Base-by-base conservation (phyloP, 2,888 invertebrate genomes). In the Nebria brevicollis region DNA sequence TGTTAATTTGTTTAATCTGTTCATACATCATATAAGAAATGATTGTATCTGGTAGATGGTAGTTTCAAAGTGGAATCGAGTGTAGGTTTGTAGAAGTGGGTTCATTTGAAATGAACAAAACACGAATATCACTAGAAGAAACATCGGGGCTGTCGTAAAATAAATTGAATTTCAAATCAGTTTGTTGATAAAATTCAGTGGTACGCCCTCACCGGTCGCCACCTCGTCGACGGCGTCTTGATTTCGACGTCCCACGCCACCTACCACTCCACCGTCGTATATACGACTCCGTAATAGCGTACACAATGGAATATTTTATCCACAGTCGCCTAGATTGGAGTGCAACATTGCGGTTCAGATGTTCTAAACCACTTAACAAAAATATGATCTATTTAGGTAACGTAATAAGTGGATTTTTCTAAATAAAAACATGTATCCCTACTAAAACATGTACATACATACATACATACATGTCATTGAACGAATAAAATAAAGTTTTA, bases 351-450 rank as follows among this genome's bases (percentile, higher is more conserved):
- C 64, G 43, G 26, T 65, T 54, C 65, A 70, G 72, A 77, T 77
- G 72, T 77, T 77, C 70, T 77, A 41, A 72, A 72, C 77, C 54
- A 72, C 72, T 64, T 77, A 77, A 72, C 72, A 72, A 34, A 34
- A 34, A 34, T 34, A 34, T 34, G 34, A 34, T 88, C 88, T 89
- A 89, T 88, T 89, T 89, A 88, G 87, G 88, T 88, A 86, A 87
- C 87, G 85, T 87, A 88, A 88, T 89, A 89, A 89, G 88, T 88
- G 88, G 87, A 87, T 87, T 76, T 81, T 81, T 72, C 81, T 66
- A 11, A 2, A 66, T 66, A 20, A 20, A 20, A 20, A 20, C 20
- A 20, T 20, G 20, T 0, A 11, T 66, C 1, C 13, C 10, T 66
- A 25, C 66, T n/a, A 66, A 15, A n/a, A 20, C 20, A 20, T n/a